Base-by-base conservation (phyloP, 2,113 vertebrate genomes). In the Gopherus flavomarginatus region DNA sequence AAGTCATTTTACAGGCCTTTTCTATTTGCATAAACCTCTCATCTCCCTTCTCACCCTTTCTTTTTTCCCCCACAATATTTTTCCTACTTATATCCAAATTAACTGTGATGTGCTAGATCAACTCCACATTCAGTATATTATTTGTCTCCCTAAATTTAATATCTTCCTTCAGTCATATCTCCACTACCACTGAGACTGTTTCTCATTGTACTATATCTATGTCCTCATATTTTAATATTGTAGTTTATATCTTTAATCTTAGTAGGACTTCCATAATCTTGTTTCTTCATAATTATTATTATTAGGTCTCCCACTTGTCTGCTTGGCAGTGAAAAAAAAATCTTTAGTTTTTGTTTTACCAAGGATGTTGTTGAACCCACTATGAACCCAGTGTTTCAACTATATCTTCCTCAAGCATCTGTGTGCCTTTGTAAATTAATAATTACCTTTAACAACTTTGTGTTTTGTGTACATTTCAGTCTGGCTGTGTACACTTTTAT, bases 1-100 rank as follows among this genome's bases (percentile, higher is more conserved):
- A 86, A 44, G 90, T 65, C 35, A 83, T 94, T 97, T 89, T 83
- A 65, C 90, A 86, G 77, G 78, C 35, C 57, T 85, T 86, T 87
- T 50, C 52, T 53, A 89, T 83, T 92, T 96, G 90, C 92, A 89
- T 81, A 93, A 88, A 85, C 72, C 90, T 77, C 85, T 81, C 81
- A 92, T 84, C 77, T 93, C 81, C 78, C 26, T 90, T 69, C 77
- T 90, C 83, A 62, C 8, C 8, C 27, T 38, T 57, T 65, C 24
- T 6, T 38, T 38, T 14, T 87, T 49, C 77, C n/a, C n/a, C 52
- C 82, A 81, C 29, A 83, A n/a, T 69, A 69, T 86, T 96, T 87
- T 59, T 59, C 24, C 42, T 78, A 21, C 27, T 86, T 78, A 47
- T 85, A 13, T 8, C 59, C 42, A 77, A 83, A 92, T 57, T 75